These are phyloP conservation scores for Agrochola lychnidis DNA, from an alignment of 2,888 invertebrate genomes.

Conservation along the genomic window DNA sequence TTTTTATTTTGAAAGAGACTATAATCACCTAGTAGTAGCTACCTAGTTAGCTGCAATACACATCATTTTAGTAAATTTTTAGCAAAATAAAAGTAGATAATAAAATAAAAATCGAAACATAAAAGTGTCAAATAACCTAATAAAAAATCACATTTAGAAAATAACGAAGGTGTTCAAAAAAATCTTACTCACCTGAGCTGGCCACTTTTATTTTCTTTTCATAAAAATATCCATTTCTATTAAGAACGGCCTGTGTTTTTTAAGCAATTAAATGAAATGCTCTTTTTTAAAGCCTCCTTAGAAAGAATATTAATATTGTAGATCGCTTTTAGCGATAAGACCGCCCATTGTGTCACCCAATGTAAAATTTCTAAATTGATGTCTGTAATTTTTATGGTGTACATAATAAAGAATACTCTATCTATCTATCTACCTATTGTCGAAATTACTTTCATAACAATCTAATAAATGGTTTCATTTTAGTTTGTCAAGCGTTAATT, in stretches of 20 bases:
- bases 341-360: no score
- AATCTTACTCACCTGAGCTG: background rate
- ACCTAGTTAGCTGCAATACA: background rate
- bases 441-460: background rate
- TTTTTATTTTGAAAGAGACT: background rate
- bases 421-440: no score
- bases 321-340: no score
- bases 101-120: background rate
- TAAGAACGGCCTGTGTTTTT: background rate
- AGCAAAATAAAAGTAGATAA: background rate
- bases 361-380: no score
- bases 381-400: no score
- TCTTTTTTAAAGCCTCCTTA: background rate
- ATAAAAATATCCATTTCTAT: background rate
- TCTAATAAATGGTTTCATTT: background rate
- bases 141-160: background rate
- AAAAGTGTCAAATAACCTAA: background rate
- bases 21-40: background rate
- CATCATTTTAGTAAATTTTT: background rate
- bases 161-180: background rate
- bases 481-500: background rate
- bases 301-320: background rate
- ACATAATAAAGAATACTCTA: no score
- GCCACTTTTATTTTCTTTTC: background rate
- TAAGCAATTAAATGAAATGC: background rate